Evolutionary conservation across 2,797 vertebrate species (phyloP).

Genomic region (Oreonectes daqikongensis): DNA sequence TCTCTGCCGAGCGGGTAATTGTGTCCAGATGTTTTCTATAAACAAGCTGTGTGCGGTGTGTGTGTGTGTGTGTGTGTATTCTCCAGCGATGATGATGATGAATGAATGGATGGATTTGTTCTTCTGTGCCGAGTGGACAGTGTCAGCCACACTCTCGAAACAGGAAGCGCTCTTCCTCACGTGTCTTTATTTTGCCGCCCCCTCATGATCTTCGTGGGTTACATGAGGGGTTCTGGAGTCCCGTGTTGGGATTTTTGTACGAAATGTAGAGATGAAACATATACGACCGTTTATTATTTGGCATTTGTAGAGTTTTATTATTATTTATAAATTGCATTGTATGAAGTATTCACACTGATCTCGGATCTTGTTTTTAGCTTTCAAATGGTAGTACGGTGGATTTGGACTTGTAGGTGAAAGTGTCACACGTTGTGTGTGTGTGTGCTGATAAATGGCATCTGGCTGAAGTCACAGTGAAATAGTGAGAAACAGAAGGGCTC

Average conservation of each 20-base stretch:
- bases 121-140: constrained; percentile 40
- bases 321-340: too few relatives aligned
- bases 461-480: constrained; percentile 57
- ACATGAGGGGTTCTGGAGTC: neutral
- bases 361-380: too few relatives aligned
- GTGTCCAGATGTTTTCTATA: constrained; percentile 84
- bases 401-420: constrained; percentile 2
- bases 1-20: constrained; percentile 79
- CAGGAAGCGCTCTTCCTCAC: constrained; percentile 34
- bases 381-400: too few relatives aligned
- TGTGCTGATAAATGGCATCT: constrained; percentile 56
- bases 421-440: neutral
- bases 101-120: constrained; percentile 41
- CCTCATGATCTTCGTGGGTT: neutral
- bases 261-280: neutral
- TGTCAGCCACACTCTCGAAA: constrained; percentile 14
- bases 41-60: constrained; percentile 60
- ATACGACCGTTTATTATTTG: neutral
- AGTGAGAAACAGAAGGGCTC: constrained; percentile 78
- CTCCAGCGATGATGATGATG: constrained; percentile 30
- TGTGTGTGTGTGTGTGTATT: constrained; percentile 31
- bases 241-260: neutral
- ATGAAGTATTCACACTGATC: too few relatives aligned
- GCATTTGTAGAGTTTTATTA: neutral
- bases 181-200: neutral